Percentiles rank a stretch among this genome's conserved stretches.
phyloP scores from a whole-genome alignment of 2,888 invertebrate genomes.

The Willowsia nigromaculata region DNA sequence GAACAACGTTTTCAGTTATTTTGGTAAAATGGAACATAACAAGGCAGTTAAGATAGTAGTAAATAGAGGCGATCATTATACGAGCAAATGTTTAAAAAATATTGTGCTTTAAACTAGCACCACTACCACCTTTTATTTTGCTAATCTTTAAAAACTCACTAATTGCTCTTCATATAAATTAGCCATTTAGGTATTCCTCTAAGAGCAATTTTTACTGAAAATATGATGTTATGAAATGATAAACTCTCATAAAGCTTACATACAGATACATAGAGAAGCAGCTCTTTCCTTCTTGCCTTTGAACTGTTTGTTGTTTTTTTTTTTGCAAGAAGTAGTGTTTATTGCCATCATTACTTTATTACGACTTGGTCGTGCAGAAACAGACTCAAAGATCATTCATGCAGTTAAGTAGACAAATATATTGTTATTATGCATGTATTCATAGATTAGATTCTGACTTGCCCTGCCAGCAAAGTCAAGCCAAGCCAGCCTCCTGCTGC shows the following conservation, averaged over 20 bases:
- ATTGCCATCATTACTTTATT: conserved; percentile 21
- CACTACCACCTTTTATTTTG: neutral
- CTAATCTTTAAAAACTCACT: conserved; percentile 6
- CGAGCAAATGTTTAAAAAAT: neutral
- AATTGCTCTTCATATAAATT: neutral
- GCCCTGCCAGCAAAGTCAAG: too few species aligned
- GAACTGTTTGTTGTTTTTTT: neutral
- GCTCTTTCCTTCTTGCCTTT: neutral
- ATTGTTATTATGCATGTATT: conserved; percentile 1
- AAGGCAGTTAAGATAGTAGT: neutral
- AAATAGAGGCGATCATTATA: neutral
- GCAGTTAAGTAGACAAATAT: conserved; percentile 8
- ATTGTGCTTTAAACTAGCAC: conserved; percentile 3
- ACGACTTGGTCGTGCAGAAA: neutral
- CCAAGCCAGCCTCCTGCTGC: neutral
- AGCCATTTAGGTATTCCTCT: neutral
- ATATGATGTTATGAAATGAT: neutral
- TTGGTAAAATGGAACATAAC: neutral
- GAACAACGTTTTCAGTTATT: neutral
- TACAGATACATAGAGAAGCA: neutral
- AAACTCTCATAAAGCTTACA: neutral
- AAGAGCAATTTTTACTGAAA: neutral
- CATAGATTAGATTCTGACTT: neutral
- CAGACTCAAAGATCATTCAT: neutral
- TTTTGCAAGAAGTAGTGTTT: neutral